Base-by-base conservation (phyloP, 2,888 invertebrate species). In the Tridacna crocea region DNA sequence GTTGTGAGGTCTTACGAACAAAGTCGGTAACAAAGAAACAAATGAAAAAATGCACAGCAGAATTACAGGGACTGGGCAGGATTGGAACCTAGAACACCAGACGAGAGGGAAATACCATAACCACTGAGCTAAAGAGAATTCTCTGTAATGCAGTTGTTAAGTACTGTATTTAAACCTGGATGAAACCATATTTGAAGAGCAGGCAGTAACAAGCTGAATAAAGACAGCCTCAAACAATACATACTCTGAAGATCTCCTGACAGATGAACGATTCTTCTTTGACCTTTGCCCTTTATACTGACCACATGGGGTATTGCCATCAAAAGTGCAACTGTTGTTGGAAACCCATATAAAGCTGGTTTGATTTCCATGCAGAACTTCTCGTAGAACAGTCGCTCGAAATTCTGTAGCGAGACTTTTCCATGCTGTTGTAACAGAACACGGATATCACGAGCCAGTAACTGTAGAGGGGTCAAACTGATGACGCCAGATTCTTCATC, bases 231-330 rank as follows among this genome's bases (percentile, higher is more conserved):
- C 36, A 36, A 2, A 36, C 36, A 36, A 36, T 48, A 77, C 82
- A 72, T 68, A 90, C 91, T 88, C 81, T 89, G 83, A 27, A 90
- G 72, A 65, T 88, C 88, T 24, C 83, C 82, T 36, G 91, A 90
- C 19, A 90, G 80, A 27, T 87, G 83, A 12, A 91, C 83, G 63
- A 88, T 83, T 77, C 85, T 89, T 24, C 88, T 80, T 12, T 90
- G 85, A 22, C 94, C 94, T 66, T 93, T 95, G 92, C 95, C 95
- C 17, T 93, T 91, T 17, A 95, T 88, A n/a, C 93, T 91, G 8
- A 96, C 95, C 2, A 96, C 95, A 83, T 96, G 96, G 13, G 96
- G 95, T 22, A 96, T 93, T 12, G 95, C 95, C 87, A 95, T 95
- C 12, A 96, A 93, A 68, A 96, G 92, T 4, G 95, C 94, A n/a